phyloP scores from a whole-genome alignment of 2,113 vertebrate genomes.

The Cyanoramphus novaezelandiae region DNA sequence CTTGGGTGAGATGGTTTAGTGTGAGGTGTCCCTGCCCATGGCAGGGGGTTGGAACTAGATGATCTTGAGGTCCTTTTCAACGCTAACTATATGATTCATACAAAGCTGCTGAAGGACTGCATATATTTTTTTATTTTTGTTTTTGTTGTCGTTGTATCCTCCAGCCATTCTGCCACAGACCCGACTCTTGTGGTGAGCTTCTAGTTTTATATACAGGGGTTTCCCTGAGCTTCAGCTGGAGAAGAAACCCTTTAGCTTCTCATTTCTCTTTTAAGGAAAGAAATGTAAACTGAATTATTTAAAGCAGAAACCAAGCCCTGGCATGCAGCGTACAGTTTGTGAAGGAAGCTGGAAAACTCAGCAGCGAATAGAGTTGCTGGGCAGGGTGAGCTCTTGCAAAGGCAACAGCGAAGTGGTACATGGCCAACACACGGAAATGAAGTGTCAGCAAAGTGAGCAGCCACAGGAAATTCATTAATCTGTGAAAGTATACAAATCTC shows the following conservation, averaged over 20 bases:
- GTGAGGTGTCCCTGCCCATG: too few species aligned
- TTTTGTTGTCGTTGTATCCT: neutral
- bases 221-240: neutral
- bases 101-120: neutral
- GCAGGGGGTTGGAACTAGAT: too few species aligned
- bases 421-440: neutral
- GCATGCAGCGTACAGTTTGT: neutral
- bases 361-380: neutral
- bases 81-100: too few species aligned
- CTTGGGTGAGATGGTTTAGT: too few species aligned
- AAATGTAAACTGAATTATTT: neutral
- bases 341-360: neutral
- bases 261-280: neutral
- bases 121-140: neutral
- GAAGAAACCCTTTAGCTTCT: neutral
- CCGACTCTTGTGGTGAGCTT: fast-evolving
- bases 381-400: neutral
- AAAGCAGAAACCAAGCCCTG: neutral
- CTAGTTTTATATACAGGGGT: neutral
- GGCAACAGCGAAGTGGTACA: neutral
- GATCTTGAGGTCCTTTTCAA: too few species aligned
- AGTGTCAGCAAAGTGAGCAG: neutral
- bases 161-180: neutral
- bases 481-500: neutral
- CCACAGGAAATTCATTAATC: neutral